Evolutionary conservation across 2,797 vertebrate genomes (phyloP).

Genomic region (Numenius phaeopus): DNA sequence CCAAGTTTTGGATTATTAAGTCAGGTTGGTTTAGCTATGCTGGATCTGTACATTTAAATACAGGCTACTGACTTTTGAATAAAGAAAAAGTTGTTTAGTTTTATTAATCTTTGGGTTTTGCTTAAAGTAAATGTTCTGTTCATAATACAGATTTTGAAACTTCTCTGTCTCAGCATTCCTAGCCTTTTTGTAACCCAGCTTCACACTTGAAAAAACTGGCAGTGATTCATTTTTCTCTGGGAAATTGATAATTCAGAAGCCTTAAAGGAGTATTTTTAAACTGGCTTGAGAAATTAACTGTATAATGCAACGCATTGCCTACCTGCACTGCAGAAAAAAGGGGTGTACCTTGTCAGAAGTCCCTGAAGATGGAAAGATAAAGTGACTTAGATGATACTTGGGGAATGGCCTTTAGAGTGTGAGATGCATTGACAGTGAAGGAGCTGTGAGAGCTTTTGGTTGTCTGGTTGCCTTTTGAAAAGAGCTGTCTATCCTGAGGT

Average conservation of each 20-base stretch:
- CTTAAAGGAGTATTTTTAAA: constrained; percentile 14
- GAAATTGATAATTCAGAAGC: not conserved
- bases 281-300: not conserved
- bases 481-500: not conserved
- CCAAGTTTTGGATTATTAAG: not conserved
- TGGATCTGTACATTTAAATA: not conserved
- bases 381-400: constrained; percentile 1
- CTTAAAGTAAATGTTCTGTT: not conserved
- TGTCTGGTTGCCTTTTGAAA: not conserved
- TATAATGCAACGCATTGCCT: not conserved
- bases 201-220: not conserved
- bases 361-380: not conserved
- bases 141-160: not conserved
- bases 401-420: not conserved
- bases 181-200: not conserved
- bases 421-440: constrained; percentile 5
- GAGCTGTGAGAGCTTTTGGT: constrained; percentile 3
- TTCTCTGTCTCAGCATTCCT: not conserved
- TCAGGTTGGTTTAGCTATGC: not conserved
- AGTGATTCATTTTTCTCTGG: not conserved
- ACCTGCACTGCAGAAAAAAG: not conserved
- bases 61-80: not conserved
- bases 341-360: not conserved
- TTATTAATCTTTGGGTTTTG: not conserved
- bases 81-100: not conserved